These are phyloP conservation scores for Pithys albifrons DNA, from an alignment of 2,113 vertebrate genomes.

Conservation along the genomic window DNA sequence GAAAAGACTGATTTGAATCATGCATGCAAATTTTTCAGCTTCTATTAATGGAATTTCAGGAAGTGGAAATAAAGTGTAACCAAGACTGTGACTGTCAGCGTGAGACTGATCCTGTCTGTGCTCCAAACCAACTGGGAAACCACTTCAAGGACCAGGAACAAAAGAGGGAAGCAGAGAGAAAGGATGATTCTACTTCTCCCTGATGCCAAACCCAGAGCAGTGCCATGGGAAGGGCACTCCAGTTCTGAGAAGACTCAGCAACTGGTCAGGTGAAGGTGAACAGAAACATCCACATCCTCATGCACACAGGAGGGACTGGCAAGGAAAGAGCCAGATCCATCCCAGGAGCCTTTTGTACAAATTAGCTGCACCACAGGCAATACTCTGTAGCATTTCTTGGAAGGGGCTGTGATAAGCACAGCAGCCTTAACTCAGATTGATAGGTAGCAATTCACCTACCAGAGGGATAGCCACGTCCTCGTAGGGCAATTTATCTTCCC, in stretches of 20 bases:
- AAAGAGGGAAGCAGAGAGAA: background rate
- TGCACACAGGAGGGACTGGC: background rate
- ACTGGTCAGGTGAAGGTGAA: background rate
- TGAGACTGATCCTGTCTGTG: background rate
- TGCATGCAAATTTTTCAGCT: background rate
- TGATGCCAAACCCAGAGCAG: background rate
- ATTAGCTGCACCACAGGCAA: background rate
- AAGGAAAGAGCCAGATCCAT: background rate
- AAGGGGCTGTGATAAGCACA: background rate
- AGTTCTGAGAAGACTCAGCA: background rate
- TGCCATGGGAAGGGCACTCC: background rate
- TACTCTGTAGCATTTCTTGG: background rate
- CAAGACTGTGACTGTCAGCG: background rate
- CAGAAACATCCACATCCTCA: background rate
- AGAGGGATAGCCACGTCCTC: slow-evolving; percentile 96
- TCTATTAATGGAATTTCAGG: background rate
- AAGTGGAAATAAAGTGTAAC: background rate
- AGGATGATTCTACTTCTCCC: background rate
- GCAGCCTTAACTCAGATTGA: background rate
- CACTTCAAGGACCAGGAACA: background rate
- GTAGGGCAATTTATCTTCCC: slow-evolving; percentile 93
- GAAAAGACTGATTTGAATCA: background rate
- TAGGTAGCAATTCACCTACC: slow-evolving; percentile 74
- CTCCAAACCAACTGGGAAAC: background rate
- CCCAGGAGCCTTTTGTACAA: background rate